A percentile compares a stretch with the other conserved stretches of the same genome.
phyloP scores from a whole-genome alignment of 1,140 invertebrate genomes.

The Psix sp. region DNA sequence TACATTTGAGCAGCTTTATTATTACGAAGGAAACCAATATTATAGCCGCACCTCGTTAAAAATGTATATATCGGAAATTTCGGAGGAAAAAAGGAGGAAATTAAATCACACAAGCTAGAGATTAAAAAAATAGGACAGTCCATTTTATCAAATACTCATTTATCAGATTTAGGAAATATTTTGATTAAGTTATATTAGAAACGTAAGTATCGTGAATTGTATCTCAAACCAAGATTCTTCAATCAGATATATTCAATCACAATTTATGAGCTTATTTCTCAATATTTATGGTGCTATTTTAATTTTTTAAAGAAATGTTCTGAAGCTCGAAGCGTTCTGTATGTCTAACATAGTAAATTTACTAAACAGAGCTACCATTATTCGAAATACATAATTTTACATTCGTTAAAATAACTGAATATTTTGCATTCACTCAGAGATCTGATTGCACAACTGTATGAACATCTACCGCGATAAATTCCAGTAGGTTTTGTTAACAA shows the following conservation, averaged over 20 bases:
- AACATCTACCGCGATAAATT: too few species aligned
- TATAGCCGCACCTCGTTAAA: slow-evolving; percentile 61
- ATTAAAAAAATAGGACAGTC: slow-evolving; percentile 13
- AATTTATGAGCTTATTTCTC: slow-evolving; percentile 12
- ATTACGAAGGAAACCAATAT: slow-evolving; percentile 69
- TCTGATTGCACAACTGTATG: too few species aligned
- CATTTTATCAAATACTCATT: slow-evolving; percentile 9
- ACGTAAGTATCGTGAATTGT: slow-evolving; percentile 9
- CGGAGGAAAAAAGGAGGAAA: slow-evolving; percentile 51
- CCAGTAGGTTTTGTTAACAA: too few species aligned
- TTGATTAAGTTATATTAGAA: slow-evolving; percentile 20
- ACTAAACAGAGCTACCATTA: background rate
- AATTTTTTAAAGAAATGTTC: slow-evolving; percentile 1
- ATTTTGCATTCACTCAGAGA: too few species aligned
- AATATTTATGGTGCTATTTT: slow-evolving; percentile 5
- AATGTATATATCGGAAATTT: slow-evolving; percentile 23
- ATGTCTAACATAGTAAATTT: slow-evolving; percentile 5
- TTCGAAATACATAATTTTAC: too few species aligned
- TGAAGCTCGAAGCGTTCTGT: background rate
- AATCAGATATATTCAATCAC: slow-evolving; percentile 21
- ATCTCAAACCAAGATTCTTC: slow-evolving; percentile 6
- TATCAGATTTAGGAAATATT: slow-evolving; percentile 21
- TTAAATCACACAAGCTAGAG: slow-evolving; percentile 22
- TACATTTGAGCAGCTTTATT: slow-evolving; percentile 69
- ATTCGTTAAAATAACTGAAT: too few species aligned